Evolutionary conservation across 1,140 invertebrate species (phyloP).

Genomic region (Pseudomyrmex flavicornis): DNA sequence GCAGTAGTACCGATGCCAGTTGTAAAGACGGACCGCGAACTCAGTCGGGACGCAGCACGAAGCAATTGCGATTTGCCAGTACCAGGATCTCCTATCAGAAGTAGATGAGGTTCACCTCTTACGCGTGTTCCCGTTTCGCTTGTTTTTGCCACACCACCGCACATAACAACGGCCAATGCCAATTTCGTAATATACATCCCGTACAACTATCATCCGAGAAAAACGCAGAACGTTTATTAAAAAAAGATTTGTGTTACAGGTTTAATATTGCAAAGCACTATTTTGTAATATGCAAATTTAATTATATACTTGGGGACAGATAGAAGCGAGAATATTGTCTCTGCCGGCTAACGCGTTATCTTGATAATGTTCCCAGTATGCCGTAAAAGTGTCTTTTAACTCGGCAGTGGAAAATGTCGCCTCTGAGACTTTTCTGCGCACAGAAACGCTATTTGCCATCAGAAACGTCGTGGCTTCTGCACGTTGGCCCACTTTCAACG

Average conservation of each 20-base stretch:
- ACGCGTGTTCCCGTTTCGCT: conserved; percentile 85
- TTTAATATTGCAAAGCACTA: conserved; percentile 16
- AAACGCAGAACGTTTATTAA: conserved; percentile 19
- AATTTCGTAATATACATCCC: conserved; percentile 95
- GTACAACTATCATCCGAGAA: conserved; percentile 89
- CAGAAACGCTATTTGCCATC: conserved; percentile 80
- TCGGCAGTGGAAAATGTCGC: conserved; percentile 84
- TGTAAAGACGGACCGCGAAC: conserved; percentile 92
- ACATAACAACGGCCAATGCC: conserved; percentile 90
- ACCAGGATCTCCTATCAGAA: conserved; percentile 96
- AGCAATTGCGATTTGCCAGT: conserved; percentile 96
- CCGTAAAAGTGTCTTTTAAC: conserved; percentile 89
- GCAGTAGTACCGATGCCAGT: conserved; percentile 94
- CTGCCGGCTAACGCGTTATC: conserved; percentile 89
- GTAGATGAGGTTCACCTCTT: conserved; percentile 93
- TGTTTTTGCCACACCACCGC: conserved; percentile 88
- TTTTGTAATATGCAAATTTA: conserved; percentile 12
- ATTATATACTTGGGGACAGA: conserved; percentile 91
- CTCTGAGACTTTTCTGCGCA: conserved; percentile 79
- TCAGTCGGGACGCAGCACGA: conserved; percentile 91
- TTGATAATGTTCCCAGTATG: conserved; percentile 91
- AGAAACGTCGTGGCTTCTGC: conserved; percentile 85
- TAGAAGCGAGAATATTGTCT: conserved; percentile 92
- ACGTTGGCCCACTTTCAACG: conserved; percentile 86
- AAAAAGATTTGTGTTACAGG: neutral